Evolutionary conservation across 2,888 invertebrate genomes (phyloP).

Genomic region (Netelia melanura): DNA sequence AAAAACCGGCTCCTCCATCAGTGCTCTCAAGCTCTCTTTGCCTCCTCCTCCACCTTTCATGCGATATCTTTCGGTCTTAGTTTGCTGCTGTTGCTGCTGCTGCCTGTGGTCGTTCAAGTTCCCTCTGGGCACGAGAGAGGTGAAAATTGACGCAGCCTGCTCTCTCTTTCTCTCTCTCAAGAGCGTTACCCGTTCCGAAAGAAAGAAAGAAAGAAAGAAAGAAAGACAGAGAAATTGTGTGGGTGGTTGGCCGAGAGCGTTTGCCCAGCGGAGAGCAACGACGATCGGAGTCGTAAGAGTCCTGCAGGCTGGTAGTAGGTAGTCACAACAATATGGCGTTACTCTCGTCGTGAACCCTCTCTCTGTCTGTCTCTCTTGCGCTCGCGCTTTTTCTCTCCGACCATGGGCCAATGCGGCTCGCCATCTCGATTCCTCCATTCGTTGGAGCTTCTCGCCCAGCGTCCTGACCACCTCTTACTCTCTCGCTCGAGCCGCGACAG

Average conservation of each 20-base stretch:
- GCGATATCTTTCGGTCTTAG: conserved; percentile 31
- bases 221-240: conserved; percentile 42
- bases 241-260: conserved; percentile 63
- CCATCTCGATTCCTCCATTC: conserved; percentile 49
- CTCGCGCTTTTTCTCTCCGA: conserved; percentile 36
- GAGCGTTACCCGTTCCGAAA: conserved; percentile 59
- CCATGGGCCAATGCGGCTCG: conserved; percentile 52
- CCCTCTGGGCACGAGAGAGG: conserved; percentile 46
- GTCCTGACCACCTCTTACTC: not conserved
- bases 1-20: conserved; percentile 69
- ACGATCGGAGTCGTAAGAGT: conserved; percentile 32
- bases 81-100: conserved; percentile 19
- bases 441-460: conserved; percentile 56
- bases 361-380: conserved; percentile 55
- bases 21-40: conserved; percentile 50
- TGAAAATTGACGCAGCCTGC: conserved; percentile 62
- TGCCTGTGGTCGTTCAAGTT: conserved; percentile 42
- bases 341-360: conserved; percentile 53
- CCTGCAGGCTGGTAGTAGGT: conserved; percentile 65
- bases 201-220: conserved; percentile 4
- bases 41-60: conserved; percentile 46
- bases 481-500: conserved; percentile 3
- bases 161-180: conserved; percentile 14
- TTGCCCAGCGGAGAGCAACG: conserved; percentile 47
- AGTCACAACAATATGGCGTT: conserved; percentile 78